These are phyloP conservation scores for Austrofundulus limnaeus DNA, from an alignment of 2,113 vertebrate genomes.

Conservation along the genomic window DNA sequence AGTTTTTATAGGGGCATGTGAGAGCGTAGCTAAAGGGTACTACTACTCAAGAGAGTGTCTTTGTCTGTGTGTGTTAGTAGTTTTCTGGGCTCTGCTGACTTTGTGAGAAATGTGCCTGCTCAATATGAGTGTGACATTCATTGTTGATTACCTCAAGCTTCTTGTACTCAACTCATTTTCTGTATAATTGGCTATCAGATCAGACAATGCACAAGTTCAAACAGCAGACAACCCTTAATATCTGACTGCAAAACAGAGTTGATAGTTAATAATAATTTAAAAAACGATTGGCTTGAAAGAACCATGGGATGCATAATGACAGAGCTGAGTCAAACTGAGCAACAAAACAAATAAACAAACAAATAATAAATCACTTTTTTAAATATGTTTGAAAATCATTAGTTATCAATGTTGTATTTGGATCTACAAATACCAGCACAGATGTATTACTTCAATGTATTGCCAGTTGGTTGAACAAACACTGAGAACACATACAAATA, in stretches of 20 bases:
- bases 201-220: not conserved
- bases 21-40: slow-evolving; percentile 25
- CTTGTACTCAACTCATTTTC: not conserved
- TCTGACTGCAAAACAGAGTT: not conserved
- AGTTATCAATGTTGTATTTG: not conserved
- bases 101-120: slow-evolving; percentile 23
- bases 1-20: slow-evolving; percentile 29
- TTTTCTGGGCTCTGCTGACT: slow-evolving; percentile 28
- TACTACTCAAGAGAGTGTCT: slow-evolving; percentile 27
- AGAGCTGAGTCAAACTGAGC: not conserved
- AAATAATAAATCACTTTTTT: no score
- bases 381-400: no score
- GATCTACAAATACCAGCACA: not conserved
- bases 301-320: no score
- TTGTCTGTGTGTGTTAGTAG: slow-evolving; percentile 13
- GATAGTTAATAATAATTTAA: no score
- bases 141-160: slow-evolving; percentile 35
- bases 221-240: not conserved
- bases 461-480: not conserved
- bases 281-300: no score
- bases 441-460: not conserved
- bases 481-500: not conserved
- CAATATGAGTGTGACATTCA: slow-evolving; percentile 37
- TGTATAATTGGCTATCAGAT: not conserved
- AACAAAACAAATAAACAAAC: not conserved